A percentile compares a stretch with the other conserved stretches of the same genome.
Conservation (phyloP, 2,113 vertebrate species). For the Dasyurus viverrinus region DNA sequence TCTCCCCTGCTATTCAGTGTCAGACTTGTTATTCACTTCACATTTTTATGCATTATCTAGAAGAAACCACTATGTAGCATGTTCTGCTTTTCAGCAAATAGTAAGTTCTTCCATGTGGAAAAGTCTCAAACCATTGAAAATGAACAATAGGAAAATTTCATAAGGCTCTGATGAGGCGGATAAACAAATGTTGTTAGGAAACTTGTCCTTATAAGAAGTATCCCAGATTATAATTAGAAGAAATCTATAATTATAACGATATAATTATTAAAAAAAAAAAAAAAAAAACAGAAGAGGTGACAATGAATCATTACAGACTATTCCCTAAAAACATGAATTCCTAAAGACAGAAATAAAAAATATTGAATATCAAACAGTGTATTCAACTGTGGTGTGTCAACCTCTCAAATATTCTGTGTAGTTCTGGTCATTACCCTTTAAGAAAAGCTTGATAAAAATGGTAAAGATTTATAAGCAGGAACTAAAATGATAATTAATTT, state of each 20-base stretch:
- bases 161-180: constrained; percentile 9
- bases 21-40: constrained; percentile 1
- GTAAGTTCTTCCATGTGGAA: constrained; percentile 32
- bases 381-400: background rate
- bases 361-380: background rate
- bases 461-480: background rate
- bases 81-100: constrained; percentile 41
- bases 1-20: background rate
- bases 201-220: background rate
- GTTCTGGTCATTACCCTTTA: background rate
- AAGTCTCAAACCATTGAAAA: constrained; percentile 29
- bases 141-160: background rate
- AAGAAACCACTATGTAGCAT: constrained; percentile 27
- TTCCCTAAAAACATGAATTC: background rate
- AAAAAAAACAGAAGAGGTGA: constrained; percentile 19
- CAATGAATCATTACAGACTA: background rate
- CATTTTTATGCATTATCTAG: constrained; percentile 26
- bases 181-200: constrained; percentile 17
- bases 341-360: constrained; percentile 28
- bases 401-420: constrained; percentile 27
- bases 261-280: too few relatives aligned
- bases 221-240: constrained; percentile 45
- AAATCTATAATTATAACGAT: background rate
- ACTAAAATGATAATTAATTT: background rate
- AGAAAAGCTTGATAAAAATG: constrained; percentile 19